Evolutionary conservation across 2,888 invertebrate species (phyloP), one percentile per base, ranked within the genome.

Genomic region (Machimus atricapillus): DNA sequence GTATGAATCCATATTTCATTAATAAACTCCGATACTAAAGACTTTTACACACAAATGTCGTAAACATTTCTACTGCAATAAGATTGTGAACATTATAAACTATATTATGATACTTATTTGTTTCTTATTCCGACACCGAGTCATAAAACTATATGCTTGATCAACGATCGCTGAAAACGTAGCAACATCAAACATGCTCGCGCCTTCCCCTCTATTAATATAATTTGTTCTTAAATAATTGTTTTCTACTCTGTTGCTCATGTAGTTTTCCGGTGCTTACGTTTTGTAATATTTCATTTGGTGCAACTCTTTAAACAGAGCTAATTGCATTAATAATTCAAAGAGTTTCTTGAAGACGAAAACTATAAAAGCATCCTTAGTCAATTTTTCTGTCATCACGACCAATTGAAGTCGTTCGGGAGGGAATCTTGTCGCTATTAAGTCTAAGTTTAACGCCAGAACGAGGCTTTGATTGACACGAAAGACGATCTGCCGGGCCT

Each of bases 401-500:
- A 58, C 12, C 82, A 58, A 82, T 82, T 66, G 66, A 82, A 58
- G 37, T 19, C 58, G 56, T 37, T 37, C 37, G 34, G 37, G 34
- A 66, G 37, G 12, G 82, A 31, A 66, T 31, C 58, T 56, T 58
- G 82, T 82, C 82, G 82, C 82, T 82, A 82, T 82, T 82, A 82
- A 82, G 82, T 58, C 79, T n/a, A 82, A 82, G 82, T 82, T 82
- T 82, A 82, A 82, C 66, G 82, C 82, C 37, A 14, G 58, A 66
- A 82, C 37, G 82, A 82, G 82, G 58, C 37, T 82, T 82, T 82
- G 82, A 82, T 56, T 82, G 82, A 82, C 37, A 82, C 58, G 66
- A 23, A 37, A 52, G 14, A 58, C 16, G n/a, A 34, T 19, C 12
- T 37, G 23, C 27, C 14, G 40, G 40, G 37, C 14, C 58, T 82